Evolutionary conservation across 2,888 invertebrate species (phyloP), one percentile per base, ranked within the genome.

Genomic region (Agrotis ipsilon): DNA sequence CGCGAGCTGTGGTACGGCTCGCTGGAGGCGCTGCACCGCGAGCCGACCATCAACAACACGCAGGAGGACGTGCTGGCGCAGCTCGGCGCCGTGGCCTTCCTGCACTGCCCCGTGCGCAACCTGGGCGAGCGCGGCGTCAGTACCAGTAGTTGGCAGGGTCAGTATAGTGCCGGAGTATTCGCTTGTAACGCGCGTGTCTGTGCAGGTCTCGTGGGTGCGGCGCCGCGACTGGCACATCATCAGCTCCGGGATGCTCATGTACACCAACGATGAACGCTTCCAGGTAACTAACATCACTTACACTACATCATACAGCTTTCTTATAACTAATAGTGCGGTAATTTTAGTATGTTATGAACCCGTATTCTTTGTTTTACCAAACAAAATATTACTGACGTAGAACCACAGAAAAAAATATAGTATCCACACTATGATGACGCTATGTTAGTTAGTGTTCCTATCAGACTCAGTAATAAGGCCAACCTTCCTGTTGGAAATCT

Each of bases 151-250:
- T 39, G 27, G 98, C 89, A 97, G 97, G 86, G 97, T 97, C 88
- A 92, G 96, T 86, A 68, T 19, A 67, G n/a, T 39, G 39, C 32
- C 4, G 39, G 7, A 2, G 39, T 39, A 11, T 11, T 11, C 55
- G 2, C 32, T 19, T 32, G 11, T 67, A 57, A 81, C 66, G 43
- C 52, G 49, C 46, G 24, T 61, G 21, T 60, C 39, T 72, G 73
- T 72, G 93, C 97, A 98, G 98, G 98, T 98, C 89, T 98, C 98
- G 67, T 99, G 99, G 99, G 98, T 99, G 86, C 97, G 99, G 66
- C 97, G 98, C 81, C 97, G 98, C 90, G 99, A 99, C 96, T 98
- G 98, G 98, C 99, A 99, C 96, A 98, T 99, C 91, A 97, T 99
- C 91, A 98, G 98, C 88, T 98, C 98, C 74, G 98, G 98, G 62